Evolutionary conservation across 2,888 invertebrate genomes (phyloP), one percentile per base, ranked within the genome.

Genomic region (Frankliniella fusca): DNA sequence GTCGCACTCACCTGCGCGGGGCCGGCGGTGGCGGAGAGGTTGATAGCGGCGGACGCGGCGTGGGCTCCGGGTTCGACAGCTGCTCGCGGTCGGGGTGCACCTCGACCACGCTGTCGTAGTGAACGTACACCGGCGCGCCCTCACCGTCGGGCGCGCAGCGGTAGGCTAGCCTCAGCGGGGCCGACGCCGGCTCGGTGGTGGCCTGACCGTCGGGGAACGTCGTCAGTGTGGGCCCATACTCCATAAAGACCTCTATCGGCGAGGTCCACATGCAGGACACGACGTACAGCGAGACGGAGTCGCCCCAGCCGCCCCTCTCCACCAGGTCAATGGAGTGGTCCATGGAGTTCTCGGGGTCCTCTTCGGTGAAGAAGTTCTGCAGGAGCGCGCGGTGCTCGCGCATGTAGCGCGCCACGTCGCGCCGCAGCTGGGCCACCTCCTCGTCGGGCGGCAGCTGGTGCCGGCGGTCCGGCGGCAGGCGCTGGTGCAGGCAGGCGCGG

Each of bases 401-500:
- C 70, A 76, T 76, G 70, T 76, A 76, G 23, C 12, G 12, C 23
- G 70, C 70, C 23, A 76, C 27, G 27, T 76, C 23, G 27, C 8
- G 8, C 11, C 70, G 70, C 8, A 76, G 70, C 27, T 9, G 11
- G 23, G 9, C 8, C 70, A 76, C 70, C 70, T 76, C 70, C 23
- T 23, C 70, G 70, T 76, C 70, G 70, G 23, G 5, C 23, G 70
- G 70, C 23, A 76, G 70, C 23, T 12, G 23, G 23, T 2, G 2
- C 23, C 70, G 70, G 11, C 27, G 70, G 70, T 12, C 9, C 9
- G 70, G 23, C 23, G 27, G 27, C 9, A 23, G 70, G 23, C 70
- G 70, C 70, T 76, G 70, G 70, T 76, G 70, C 7, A 76, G 70
- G 70, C 70, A 76, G 23, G 70, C 27, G 23, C 70, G 27, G 27